A percentile compares a stretch with the other conserved stretches of the same genome.
These are phyloP conservation scores for Campylorhamphus procurvoides DNA, from an alignment of 2,113 vertebrate species.

Conservation along the genomic window DNA sequence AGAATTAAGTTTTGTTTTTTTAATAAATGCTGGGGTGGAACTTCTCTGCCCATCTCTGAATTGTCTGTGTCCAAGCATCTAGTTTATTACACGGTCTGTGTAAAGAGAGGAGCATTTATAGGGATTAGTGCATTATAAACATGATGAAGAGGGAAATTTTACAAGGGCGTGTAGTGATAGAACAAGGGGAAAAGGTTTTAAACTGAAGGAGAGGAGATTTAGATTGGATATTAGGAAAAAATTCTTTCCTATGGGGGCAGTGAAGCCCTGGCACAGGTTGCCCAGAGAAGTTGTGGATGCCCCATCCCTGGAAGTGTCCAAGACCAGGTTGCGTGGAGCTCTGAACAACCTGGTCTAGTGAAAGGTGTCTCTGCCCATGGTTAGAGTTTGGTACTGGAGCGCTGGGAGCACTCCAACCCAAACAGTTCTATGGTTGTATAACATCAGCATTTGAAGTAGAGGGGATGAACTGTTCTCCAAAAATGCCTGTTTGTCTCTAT, in stretches of 20 bases:
- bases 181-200: neutral
- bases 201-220: neutral
- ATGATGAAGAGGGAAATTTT: neutral
- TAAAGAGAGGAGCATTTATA: neutral
- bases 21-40: accelerated
- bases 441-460: neutral
- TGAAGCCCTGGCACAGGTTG: neutral
- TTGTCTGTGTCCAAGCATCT: neutral
- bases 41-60: neutral
- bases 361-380: neutral
- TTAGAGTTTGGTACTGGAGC: neutral
- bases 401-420: neutral
- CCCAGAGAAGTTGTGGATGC: neutral
- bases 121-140: neutral
- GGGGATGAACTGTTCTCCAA: neutral
- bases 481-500: neutral
- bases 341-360: neutral
- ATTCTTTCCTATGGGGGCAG: neutral
- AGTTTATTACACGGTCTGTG: neutral
- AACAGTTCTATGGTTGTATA: neutral
- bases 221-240: neutral
- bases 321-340: neutral
- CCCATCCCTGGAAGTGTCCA: neutral
- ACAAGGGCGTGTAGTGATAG: neutral
- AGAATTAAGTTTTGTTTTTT: neutral